Base-by-base conservation (phyloP, 2,888 invertebrate genomes). In the Agelastica alni region DNA sequence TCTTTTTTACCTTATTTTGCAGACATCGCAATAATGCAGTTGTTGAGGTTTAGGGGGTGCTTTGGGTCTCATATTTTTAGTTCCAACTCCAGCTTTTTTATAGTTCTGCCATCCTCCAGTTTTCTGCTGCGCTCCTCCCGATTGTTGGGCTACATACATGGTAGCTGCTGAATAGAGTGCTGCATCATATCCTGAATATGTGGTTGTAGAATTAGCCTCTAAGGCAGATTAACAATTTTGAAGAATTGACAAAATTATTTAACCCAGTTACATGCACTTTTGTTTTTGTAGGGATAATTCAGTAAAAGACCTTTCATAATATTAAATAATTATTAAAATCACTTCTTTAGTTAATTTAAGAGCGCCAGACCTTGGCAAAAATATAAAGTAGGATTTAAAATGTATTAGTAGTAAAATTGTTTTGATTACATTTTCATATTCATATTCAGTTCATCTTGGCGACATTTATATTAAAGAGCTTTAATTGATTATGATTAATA, bases 21-120 rank as follows among this genome's bases (percentile, higher is more conserved):
- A 99, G n/a, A 97, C 95, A 77, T 99, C 97, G 76, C 98, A 99
- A 79, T 97, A 99, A 78, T 96, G 96, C 61, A 97, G 81, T 73
- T 95, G 93, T 75, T 94, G 93, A 20, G 93, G 91, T 70, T 93
- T 92, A 10, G 93, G 93, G 51, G 93, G 90, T 22, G 87, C 88
- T 78, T 91, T 91, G 58, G 85, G 84, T 45, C 87, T 81, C 72
- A 86, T 84, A 70, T 82, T 79, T 74, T 84, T 83, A 34, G 80
- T 79, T 58, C 83, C 84, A 48, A 82, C 78, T 61, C 84, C 80
- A 48, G 73, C 72, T 56, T 85, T 81, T 63, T 84, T 82, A 74
- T 85, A 86, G 36, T 82, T 83, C 71, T 84, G 83, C 84, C 83
- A 83, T 63, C 81, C 80, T 22, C 18, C 53, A 59, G 79, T 73